phyloP scores from a whole-genome alignment of 1,140 invertebrate species.

The Armadillidium nasatum region DNA sequence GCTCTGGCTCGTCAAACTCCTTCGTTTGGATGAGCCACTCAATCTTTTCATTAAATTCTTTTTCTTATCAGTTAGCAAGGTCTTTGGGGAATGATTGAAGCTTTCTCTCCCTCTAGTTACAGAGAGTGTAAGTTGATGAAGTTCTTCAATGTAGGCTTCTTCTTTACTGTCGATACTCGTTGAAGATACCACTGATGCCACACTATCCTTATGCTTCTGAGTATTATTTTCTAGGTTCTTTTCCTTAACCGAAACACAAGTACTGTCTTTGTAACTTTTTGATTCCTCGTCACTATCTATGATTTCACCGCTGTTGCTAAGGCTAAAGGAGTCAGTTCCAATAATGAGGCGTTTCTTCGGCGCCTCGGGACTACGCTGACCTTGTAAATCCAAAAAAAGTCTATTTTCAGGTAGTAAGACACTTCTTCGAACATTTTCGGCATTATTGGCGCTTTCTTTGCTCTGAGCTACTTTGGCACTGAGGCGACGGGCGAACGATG shows the following conservation, averaged over 20 bases:
- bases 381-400: constrained; percentile 34
- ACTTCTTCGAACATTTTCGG: constrained; percentile 23
- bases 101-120: not conserved
- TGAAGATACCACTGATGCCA: constrained; percentile 36
- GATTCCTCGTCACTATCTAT: constrained; percentile 27
- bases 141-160: constrained; percentile 19
- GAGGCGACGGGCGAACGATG: not conserved
- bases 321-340: constrained; percentile 36
- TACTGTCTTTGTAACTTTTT: not conserved
- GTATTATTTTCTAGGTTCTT: not conserved
- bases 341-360: constrained; percentile 38
- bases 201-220: not conserved
- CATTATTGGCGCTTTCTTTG: constrained; percentile 1
- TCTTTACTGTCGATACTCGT: constrained; percentile 41
- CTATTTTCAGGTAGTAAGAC: constrained; percentile 42
- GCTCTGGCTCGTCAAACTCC: not conserved
- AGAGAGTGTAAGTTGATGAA: not conserved
- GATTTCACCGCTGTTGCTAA: constrained; percentile 35
- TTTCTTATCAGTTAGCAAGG: not conserved
- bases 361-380: constrained; percentile 37
- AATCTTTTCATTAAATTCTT: not conserved
- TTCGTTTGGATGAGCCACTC: not conserved
- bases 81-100: not conserved
- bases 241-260: not conserved
- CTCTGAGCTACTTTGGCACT: constrained; percentile 13